Conservation (phyloP, 2,888 invertebrate species). For the Embidobia sp. region DNA sequence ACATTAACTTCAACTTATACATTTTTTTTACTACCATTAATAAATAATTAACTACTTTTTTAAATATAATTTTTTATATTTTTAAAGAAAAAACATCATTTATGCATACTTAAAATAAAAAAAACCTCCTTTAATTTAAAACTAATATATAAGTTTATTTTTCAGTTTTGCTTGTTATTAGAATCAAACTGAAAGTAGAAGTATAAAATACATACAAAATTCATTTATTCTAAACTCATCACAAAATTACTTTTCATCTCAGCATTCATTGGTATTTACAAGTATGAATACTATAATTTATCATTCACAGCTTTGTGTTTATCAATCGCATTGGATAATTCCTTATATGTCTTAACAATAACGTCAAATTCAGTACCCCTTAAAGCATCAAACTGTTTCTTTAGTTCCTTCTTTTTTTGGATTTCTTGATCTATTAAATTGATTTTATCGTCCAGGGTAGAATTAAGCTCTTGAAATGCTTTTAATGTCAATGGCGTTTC, state of each 20-base stretch:
- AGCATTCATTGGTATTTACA: too few relatives aligned
- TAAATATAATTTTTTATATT: too few relatives aligned
- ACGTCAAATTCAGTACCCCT: conserved; percentile 81
- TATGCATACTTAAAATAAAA: too few relatives aligned
- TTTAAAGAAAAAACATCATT: too few relatives aligned
- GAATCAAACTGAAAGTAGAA: too few relatives aligned
- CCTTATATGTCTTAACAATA: conserved; percentile 79
- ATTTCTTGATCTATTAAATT: conserved; percentile 77
- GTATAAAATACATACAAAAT: not conserved
- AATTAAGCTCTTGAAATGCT: conserved; percentile 79
- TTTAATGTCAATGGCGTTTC: conserved; percentile 80
- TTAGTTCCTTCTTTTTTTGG: conserved; percentile 75
- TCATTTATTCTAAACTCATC: not conserved
- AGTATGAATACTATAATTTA: too few relatives aligned
- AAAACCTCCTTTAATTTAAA: too few relatives aligned
- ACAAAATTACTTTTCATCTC: conserved; percentile 64
- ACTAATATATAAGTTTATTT: too few relatives aligned
- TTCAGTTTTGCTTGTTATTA: too few relatives aligned
- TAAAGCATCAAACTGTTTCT: conserved; percentile 79
- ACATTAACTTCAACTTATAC: too few relatives aligned
- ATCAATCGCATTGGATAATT: conserved; percentile 78
- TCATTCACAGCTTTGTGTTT: conserved; percentile 81
- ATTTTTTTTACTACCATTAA: too few relatives aligned
- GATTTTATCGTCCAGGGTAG: conserved; percentile 79
- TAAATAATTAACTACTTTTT: too few relatives aligned